Evolutionary conservation across 2,888 invertebrate species (phyloP).

Genomic region (Eretmocerus hayati): DNA sequence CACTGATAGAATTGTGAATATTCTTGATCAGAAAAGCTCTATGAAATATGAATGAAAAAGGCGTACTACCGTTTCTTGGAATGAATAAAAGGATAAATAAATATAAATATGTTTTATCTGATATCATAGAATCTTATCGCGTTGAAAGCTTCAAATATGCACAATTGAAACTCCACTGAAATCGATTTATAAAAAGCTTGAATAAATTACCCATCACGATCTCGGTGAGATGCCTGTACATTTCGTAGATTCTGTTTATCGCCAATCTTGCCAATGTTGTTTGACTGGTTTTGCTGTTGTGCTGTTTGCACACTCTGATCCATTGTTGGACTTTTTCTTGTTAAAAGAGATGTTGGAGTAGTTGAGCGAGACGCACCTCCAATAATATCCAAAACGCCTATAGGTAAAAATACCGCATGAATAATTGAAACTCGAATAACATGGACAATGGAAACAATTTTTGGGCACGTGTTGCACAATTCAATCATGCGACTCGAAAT

Average conservation of each 20-base stretch:
- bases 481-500: too few species aligned
- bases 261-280: slow-evolving; percentile 36
- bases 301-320: slow-evolving; percentile 76
- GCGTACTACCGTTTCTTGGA: too few species aligned
- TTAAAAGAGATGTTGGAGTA: slow-evolving; percentile 66
- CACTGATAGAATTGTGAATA: too few species aligned
- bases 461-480: too few species aligned
- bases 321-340: slow-evolving; percentile 76
- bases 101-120: background rate
- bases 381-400: slow-evolving; percentile 62
- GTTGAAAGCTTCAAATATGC: too few species aligned
- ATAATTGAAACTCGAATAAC: too few species aligned
- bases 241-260: slow-evolving; percentile 36
- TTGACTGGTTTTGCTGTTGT: slow-evolving; percentile 42
- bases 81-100: too few species aligned
- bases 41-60: too few species aligned
- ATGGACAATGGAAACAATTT: too few species aligned
- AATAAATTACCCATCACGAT: slow-evolving; percentile 37
- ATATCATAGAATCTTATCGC: background rate
- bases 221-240: slow-evolving; percentile 37
- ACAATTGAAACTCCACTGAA: background rate
- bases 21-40: too few species aligned
- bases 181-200: background rate
- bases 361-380: slow-evolving; percentile 72
- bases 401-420: too few species aligned